These are phyloP conservation scores for Drosophila kambysellisi DNA, from an alignment of 2,888 invertebrate genomes.

Conservation along the genomic window DNA sequence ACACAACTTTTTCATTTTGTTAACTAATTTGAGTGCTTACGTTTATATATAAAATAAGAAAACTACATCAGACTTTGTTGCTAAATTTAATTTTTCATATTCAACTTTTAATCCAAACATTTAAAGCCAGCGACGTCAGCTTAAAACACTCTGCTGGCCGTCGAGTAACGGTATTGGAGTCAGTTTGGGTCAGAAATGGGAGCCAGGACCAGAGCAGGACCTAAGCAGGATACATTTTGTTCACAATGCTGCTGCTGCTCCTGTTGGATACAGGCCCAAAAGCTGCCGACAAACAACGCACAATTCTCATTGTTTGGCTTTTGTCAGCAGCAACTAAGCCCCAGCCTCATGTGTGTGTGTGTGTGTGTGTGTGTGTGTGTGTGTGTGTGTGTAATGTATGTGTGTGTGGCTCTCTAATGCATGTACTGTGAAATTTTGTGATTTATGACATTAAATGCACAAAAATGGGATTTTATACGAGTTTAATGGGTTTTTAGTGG, in stretches of 20 bases:
- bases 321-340: conserved; percentile 67
- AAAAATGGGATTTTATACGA: conserved; percentile 80
- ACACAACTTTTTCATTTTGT: background rate
- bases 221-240: conserved; percentile 60
- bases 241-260: conserved; percentile 32
- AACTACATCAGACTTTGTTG: background rate
- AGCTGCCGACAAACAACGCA: conserved; percentile 65
- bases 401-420: conserved; percentile 51
- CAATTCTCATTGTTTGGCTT: conserved; percentile 77
- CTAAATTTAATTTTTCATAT: background rate
- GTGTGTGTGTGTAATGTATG: conserved; percentile 1
- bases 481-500: conserved; percentile 80
- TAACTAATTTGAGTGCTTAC: background rate
- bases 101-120: background rate
- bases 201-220: conserved; percentile 15
- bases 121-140: background rate
- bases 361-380: conserved; percentile 11
- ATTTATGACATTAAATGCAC: conserved; percentile 80
- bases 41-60: background rate
- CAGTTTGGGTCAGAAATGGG: conserved; percentile 47
- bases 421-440: conserved; percentile 73
- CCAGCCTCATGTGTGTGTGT: conserved; percentile 35
- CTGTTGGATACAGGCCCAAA: conserved; percentile 49
- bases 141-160: conserved; percentile 4
- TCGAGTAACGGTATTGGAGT: conserved; percentile 25